These are phyloP conservation scores for Metacarcinus magister DNA, from an alignment of 2,888 invertebrate species.

Conservation along the genomic window DNA sequence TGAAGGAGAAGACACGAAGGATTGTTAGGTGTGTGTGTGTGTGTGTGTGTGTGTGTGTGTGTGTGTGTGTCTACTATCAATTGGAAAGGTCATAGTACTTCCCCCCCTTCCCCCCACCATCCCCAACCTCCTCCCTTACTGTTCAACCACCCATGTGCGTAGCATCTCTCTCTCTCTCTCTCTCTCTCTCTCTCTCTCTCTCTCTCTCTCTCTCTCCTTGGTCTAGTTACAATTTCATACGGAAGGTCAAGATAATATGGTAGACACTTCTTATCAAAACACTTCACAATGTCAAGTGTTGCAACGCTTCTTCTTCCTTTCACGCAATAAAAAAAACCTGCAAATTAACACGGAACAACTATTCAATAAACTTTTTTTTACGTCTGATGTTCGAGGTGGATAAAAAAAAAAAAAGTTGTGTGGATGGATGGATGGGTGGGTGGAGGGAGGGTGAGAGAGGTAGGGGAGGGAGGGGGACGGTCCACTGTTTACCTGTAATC, in stretches of 20 bases:
- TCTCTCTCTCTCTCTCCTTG: conserved; percentile 52
- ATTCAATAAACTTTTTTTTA: neutral
- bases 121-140: neutral
- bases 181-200: conserved; percentile 61
- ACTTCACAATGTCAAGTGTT: neutral
- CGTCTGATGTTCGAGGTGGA: neutral
- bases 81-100: conserved; percentile 19
- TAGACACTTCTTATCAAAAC: neutral
- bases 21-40: neutral
- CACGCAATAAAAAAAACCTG: neutral
- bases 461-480: neutral
- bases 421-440: neutral
- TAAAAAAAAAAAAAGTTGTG: neutral
- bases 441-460: neutral
- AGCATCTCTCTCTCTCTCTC: conserved; percentile 58
- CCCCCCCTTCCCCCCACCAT: neutral
- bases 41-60: conserved; percentile 15
- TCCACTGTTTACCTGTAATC: neutral
- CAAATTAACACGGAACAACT: neutral
- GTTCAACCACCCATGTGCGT: neutral
- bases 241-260: neutral
- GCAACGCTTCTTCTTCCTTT: neutral
- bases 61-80: neutral
- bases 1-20: neutral
- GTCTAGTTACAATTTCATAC: neutral